Evolutionary conservation across 2,888 invertebrate species (phyloP).

Genomic region (Xestia ashworthii): DNA sequence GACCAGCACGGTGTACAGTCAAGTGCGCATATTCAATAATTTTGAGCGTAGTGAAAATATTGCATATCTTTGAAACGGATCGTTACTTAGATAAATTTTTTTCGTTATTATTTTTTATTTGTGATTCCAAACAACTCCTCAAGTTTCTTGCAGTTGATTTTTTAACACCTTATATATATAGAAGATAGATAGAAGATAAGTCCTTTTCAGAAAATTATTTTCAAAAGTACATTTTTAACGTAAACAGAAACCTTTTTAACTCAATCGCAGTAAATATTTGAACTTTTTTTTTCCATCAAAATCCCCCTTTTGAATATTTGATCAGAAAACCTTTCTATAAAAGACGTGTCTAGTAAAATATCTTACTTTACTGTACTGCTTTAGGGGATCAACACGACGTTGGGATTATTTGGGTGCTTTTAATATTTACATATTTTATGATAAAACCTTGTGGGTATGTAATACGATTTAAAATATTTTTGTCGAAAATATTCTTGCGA

Average conservation of each 20-base stretch:
- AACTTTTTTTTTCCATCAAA: conserved; percentile 64
- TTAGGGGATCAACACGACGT: conserved; percentile 60
- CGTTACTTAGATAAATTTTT: too few relatives aligned
- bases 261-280: conserved; percentile 64
- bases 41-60: too few relatives aligned
- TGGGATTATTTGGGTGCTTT: conserved; percentile 74
- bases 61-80: too few relatives aligned
- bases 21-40: too few relatives aligned
- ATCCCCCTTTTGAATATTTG: conserved; percentile 76
- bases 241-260: conserved; percentile 52
- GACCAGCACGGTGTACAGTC: too few relatives aligned
- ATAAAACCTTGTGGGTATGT: conserved; percentile 66
- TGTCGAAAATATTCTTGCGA: conserved; percentile 34
- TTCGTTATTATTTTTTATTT: too few relatives aligned
- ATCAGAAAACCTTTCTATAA: conserved; percentile 72
- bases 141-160: too few relatives aligned
- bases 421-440: conserved; percentile 77
- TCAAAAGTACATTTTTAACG: conserved; percentile 26
- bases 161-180: too few relatives aligned
- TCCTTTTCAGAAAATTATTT: conserved; percentile 12
- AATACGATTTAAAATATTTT: conserved; percentile 65
- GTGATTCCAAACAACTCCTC: too few relatives aligned
- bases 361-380: conserved; percentile 68
- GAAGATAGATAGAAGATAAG: too few relatives aligned
- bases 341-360: conserved; percentile 68